Base-by-base conservation (phyloP, 2,797 vertebrate genomes). In the Phalloptychus januarius region DNA sequence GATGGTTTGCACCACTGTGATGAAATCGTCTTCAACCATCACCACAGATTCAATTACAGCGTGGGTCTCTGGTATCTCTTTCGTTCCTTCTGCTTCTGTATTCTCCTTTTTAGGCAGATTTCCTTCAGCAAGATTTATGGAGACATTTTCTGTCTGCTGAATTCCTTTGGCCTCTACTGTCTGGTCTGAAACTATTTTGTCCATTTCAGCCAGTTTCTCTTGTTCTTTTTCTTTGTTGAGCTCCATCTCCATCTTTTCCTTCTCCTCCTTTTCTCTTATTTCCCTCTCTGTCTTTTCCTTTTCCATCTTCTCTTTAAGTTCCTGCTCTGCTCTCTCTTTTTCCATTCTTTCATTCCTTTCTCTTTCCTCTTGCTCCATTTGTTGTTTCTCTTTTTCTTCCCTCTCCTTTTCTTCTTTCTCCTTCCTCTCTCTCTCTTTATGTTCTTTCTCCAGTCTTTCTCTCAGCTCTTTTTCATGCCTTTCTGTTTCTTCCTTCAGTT, bases 1-100 rank as follows among this genome's bases (percentile, higher is more conserved):
- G 0, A 98, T 97, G 5, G 98, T 98, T 92, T 99, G 98, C 82
- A 99, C 97, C 48, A 99, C 97, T 0, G 98, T 98, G 91, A 99
- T 99, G 33, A 99, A 99, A 87, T 99, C 98, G 23, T 99, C 98
- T 85, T 99, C 98, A 1, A 99, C 97, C 1, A 97, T 99, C 76
- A 99, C 97, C 70, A 99, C 96, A 0, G 98, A 99, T 75, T 99
- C 98, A 13, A 99, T 98, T 78, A 96, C 95, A 50, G 97, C 96
- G 40, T 95, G 96, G 70, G 96, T 95, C 80, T 98, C 95, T 33
- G 83, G 58, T 28, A 90, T 84, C 71, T 95, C 94, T 71, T 93
- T 92, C 2, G 45, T 23, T n/a, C 89, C 80, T 0, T 71, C 82
- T 72, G 91, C 91, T 18, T 42, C 93, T 80, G 92, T 91, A 23